A percentile compares a stretch with the other conserved stretches of the same genome.
Conservation (phyloP, 2,888 invertebrate species). For the Glyphotaelius pellucidus region DNA sequence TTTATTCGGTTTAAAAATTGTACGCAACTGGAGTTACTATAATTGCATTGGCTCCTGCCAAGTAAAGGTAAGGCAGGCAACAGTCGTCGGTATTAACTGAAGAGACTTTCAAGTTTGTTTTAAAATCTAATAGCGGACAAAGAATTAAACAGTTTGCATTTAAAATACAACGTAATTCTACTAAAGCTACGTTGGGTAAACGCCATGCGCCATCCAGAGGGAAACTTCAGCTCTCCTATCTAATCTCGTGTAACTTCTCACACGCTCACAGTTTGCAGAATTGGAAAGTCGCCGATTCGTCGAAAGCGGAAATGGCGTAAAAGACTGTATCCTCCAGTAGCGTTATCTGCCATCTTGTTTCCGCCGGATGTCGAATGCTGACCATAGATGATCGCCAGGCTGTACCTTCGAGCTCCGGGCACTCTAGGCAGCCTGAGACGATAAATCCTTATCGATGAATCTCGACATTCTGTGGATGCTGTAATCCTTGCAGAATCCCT, state of each 20-base stretch:
- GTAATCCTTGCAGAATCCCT: neutral
- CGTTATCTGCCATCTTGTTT: conserved; percentile 44
- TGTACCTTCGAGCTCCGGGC: neutral
- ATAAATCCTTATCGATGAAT: conserved; percentile 44
- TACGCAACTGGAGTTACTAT: neutral
- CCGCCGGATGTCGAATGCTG: conserved; percentile 51
- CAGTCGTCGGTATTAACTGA: neutral
- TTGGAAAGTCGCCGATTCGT: conserved; percentile 49
- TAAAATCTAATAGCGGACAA: neutral
- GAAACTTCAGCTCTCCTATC: neutral
- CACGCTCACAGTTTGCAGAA: conserved; percentile 11
- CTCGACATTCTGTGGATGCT: conserved; percentile 4
- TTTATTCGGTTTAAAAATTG: no score
- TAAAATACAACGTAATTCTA: neutral
- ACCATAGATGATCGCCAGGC: conserved; percentile 44
- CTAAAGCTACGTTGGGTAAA: neutral
- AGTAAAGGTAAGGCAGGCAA: neutral
- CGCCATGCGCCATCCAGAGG: neutral
- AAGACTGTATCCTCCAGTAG: conserved; percentile 22
- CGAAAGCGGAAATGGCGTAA: conserved; percentile 39
- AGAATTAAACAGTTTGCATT: neutral
- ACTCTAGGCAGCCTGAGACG: neutral
- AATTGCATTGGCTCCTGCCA: neutral
- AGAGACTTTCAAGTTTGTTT: neutral
- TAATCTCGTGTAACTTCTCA: neutral